These are phyloP conservation scores for Lycophotia porphyrea DNA, from an alignment of 2,888 invertebrate species.

Conservation along the genomic window DNA sequence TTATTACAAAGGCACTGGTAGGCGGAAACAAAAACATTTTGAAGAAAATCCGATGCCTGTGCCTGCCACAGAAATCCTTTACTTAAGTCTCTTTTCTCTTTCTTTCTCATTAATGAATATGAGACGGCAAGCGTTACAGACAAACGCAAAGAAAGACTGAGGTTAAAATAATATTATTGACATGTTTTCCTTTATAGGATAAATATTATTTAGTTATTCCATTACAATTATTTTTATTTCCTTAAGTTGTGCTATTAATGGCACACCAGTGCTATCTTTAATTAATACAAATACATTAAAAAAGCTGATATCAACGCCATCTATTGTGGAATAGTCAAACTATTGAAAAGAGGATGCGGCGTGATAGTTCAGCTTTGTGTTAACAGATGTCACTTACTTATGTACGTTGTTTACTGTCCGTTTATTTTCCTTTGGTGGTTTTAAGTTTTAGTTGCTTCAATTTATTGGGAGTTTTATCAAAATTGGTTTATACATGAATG, in stretches of 20 bases:
- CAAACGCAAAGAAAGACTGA: neutral
- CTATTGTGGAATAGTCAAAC: constrained; percentile 29
- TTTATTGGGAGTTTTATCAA: neutral
- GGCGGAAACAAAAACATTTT: constrained; percentile 56
- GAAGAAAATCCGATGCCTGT: constrained; percentile 24
- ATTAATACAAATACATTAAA: too few species aligned
- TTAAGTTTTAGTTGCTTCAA: neutral
- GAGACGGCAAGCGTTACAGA: constrained; percentile 29
- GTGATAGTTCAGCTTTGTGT: neutral
- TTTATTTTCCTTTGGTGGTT: neutral
- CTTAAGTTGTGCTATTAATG: constrained; percentile 6
- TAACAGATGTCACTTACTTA: constrained; percentile 41
- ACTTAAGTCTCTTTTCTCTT: constrained; percentile 45
- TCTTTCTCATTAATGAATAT: constrained; percentile 10
- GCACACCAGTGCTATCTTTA: neutral
- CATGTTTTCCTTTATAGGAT: constrained; percentile 7
- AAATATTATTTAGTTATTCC: neutral
- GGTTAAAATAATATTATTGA: neutral
- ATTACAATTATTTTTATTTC: neutral
- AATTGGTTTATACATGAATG: neutral
- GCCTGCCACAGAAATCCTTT: constrained; percentile 40
- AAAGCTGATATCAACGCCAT: constrained; percentile 12
- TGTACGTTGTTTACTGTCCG: too few species aligned
- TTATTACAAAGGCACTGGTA: constrained; percentile 58
- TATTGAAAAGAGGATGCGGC: accelerated